Evolutionary conservation across 2,888 invertebrate genomes (phyloP).

Genomic region (Cephus rjabovi): DNA sequence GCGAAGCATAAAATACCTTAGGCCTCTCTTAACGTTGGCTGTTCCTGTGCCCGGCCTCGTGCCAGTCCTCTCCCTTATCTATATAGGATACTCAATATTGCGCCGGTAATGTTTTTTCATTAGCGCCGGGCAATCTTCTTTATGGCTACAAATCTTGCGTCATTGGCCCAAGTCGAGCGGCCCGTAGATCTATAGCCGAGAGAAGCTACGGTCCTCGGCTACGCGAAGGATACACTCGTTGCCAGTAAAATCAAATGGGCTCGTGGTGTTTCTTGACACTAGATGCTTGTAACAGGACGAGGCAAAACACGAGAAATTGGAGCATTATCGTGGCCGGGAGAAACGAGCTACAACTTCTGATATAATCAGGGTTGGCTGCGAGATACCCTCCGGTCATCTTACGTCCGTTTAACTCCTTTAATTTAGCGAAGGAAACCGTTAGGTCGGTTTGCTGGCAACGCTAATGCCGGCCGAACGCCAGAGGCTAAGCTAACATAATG

Average conservation of each 20-base stretch:
- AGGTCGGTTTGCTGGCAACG: conserved; percentile 57
- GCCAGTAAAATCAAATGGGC: not conserved
- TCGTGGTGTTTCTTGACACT: not conserved
- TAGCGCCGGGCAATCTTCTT: conserved; percentile 60
- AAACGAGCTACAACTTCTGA: conserved; percentile 40
- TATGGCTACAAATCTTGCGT: conserved; percentile 61
- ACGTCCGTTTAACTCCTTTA: conserved; percentile 59
- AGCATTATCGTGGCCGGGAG: conserved; percentile 5
- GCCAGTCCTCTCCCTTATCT: not conserved
- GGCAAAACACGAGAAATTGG: not conserved
- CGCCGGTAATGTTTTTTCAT: conserved; percentile 61
- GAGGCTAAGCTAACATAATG: conserved; percentile 59
- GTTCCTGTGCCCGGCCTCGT: not conserved
- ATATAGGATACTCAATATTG: conserved; percentile 50
- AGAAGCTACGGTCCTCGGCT: not conserved
- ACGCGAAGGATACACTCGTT: not conserved
- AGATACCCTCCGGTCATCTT: conserved; percentile 51
- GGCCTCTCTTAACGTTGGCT: not conserved
- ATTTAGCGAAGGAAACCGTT: conserved; percentile 60
- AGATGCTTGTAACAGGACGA: not conserved
- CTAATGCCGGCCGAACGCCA: conserved; percentile 56
- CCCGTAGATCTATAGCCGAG: not conserved
- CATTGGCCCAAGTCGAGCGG: conserved; percentile 35
- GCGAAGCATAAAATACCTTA: not conserved
- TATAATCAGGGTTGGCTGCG: conserved; percentile 46